Base-by-base conservation (phyloP, 2,113 vertebrate genomes). In the Catharus minimus region DNA sequence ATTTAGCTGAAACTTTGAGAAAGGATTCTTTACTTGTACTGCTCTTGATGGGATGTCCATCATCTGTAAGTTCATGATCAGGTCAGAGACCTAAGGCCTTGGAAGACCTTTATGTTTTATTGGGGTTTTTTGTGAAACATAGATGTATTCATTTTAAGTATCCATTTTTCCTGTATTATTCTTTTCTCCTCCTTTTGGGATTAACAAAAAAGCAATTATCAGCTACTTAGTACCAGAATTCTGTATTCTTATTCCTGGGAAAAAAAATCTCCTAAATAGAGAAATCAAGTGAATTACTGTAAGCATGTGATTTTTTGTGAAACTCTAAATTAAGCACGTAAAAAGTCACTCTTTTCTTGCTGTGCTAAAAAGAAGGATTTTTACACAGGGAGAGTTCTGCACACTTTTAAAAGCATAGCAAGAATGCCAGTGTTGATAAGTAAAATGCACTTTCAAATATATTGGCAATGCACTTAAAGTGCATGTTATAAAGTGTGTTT, bases 11-110 rank as follows among this genome's bases (percentile, higher is more conserved):
- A 92, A 71, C 27, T 81, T 60, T 39, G 57, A 49, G 50, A 44
- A 28, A 41, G 7, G 50, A 30, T 88, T 90, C 30, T 71, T 88
- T 38, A 19, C 15, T 58, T 66, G 17, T 89, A 28, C 17, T 53
- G 30, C 41, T 60, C 13, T 65, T 87, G 32, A 57, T 12, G 7
- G 76, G 50, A 41, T 68, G 23, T 32, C 55, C 11, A 4, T 78
- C 11, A 28, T n/a, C 9, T 80, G 0, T 52, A 78, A 52, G 41
- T 73, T 73, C 0, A 0, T 76, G 68, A 81, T 15, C 4, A 46
- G 74, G 44, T n/a, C 47, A 69, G 66, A 84, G 30, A 55, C 41
- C 8, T 44, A 23, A 68, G n/a, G 14, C 27, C 16, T 90, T 49
- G 19, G 13, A 32, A 73, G 19, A 19, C 21, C 86, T 65, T 57